Percentiles rank a stretch among this genome's conserved stretches.
Evolutionary conservation across 2,797 vertebrate genomes (phyloP).

Genomic region (Capromys pilorides): DNA sequence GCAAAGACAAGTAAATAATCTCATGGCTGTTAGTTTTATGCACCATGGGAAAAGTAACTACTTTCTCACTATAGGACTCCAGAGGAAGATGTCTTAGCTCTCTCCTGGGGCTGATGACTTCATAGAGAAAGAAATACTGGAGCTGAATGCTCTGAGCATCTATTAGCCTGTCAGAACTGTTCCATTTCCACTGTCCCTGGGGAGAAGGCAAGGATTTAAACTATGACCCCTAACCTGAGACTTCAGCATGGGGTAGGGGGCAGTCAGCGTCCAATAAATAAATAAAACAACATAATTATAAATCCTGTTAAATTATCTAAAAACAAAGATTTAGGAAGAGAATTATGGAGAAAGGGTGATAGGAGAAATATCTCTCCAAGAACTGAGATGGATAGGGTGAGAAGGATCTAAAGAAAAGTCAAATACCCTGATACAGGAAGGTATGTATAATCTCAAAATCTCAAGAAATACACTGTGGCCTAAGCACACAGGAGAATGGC

Average conservation of each 20-base stretch:
- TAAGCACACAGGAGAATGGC: neutral
- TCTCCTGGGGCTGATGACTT: neutral
- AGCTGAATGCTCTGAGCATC: neutral
- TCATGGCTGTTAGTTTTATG: neutral
- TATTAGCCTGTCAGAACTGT: neutral
- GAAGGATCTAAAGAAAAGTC: neutral
- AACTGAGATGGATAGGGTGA: neutral
- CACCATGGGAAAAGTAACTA: neutral
- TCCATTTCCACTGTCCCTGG: neutral
- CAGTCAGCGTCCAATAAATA: slow-evolving; percentile 19
- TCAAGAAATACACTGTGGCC: neutral
- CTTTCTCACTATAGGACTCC: neutral
- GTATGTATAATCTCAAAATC: neutral
- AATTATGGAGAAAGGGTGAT: neutral
- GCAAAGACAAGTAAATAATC: neutral
- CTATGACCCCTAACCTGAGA: neutral
- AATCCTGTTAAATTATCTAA: neutral
- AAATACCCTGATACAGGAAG: neutral
- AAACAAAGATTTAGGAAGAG: slow-evolving; percentile 17
- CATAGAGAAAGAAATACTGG: neutral
- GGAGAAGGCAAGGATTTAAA: slow-evolving; percentile 4
- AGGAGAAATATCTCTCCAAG: neutral
- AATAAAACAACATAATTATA: slow-evolving; percentile 11
- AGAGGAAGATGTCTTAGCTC: neutral
- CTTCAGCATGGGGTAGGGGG: neutral